Evolutionary conservation across 2,888 invertebrate genomes (phyloP).

Genomic region (Mystacides longicornis): DNA sequence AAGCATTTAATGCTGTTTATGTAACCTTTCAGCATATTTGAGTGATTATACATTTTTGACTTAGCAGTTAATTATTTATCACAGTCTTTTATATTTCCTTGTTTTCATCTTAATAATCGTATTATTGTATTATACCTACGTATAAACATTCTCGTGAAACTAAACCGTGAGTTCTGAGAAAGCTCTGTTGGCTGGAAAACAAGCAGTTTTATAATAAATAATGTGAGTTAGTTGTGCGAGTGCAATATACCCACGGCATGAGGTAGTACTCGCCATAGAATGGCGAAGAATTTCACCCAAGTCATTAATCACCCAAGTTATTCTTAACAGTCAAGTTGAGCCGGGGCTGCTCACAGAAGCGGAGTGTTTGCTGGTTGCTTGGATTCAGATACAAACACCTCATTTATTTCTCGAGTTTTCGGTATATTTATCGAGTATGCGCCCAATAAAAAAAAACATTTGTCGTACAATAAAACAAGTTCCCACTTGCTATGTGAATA

Average conservation of each 20-base stretch:
- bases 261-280: neutral
- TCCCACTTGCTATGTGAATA: no score
- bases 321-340: slow-evolving; percentile 2
- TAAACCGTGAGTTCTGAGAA: no score
- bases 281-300: neutral
- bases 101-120: no score
- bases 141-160: no score
- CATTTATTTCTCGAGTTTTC: neutral
- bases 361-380: neutral
- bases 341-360: neutral
- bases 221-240: neutral
- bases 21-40: no score
- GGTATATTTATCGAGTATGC: neutral
- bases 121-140: no score
- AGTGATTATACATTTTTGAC: no score
- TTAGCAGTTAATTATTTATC: no score
- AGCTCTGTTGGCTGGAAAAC: no score
- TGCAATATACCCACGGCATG: neutral
- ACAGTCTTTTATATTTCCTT: no score
- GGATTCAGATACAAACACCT: slow-evolving; percentile 4
- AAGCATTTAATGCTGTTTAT: no score
- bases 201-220: no score
- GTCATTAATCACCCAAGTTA: slow-evolving; percentile 1
- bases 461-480: neutral
- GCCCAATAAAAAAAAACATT: neutral